phyloP scores from a whole-genome alignment of 2,113 vertebrate species.

The Chrysemys picta region DNA sequence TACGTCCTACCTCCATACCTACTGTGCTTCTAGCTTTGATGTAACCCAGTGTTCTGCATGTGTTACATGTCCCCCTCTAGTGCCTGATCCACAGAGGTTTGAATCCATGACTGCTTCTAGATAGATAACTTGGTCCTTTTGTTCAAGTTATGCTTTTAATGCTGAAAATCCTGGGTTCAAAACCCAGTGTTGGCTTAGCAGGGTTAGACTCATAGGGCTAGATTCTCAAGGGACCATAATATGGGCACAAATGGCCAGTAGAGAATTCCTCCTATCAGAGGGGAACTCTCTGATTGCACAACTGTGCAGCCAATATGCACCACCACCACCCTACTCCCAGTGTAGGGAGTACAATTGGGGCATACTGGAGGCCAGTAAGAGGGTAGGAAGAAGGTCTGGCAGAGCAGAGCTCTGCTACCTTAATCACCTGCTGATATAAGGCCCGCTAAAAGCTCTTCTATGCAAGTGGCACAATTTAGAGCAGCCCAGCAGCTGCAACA shows the following conservation, averaged over 20 bases:
- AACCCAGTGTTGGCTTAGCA: no score
- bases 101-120: not conserved
- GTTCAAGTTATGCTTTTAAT: no score
- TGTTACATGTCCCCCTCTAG: not conserved
- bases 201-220: not conserved
- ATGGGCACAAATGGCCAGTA: no score
- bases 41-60: not conserved
- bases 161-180: no score
- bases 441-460: not conserved
- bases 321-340: not conserved
- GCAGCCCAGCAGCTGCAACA: not conserved
- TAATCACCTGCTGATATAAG: not conserved
- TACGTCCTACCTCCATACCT: not conserved
- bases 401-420: not conserved
- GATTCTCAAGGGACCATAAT: not conserved
- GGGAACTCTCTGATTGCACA: not conserved
- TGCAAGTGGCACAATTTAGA: not conserved
- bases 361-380: not conserved
- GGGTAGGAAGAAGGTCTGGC: not conserved
- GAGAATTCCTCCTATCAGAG: not conserved
- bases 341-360: no score
- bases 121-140: not conserved
- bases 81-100: not conserved
- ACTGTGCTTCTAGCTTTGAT: not conserved
- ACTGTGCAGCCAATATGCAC: not conserved